phyloP scores from a whole-genome alignment of 2,113 vertebrate genomes.

The Vulpes lagopus region DNA sequence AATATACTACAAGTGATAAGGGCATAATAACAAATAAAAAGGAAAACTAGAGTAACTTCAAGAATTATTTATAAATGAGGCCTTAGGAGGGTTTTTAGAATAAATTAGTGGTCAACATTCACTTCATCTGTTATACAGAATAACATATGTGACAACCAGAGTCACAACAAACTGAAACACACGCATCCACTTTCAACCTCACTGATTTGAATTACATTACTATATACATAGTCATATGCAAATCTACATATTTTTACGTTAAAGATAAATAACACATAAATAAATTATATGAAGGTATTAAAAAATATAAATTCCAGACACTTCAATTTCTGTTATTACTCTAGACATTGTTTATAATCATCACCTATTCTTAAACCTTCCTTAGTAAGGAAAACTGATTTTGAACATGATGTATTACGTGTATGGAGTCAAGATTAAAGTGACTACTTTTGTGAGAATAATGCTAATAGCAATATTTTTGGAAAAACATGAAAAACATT shows the following conservation, averaged over 20 bases:
- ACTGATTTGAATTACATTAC: not conserved
- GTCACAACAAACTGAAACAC: not conserved
- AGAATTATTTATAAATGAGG: not conserved
- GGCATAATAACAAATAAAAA: not conserved
- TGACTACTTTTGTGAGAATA: slow-evolving; percentile 37
- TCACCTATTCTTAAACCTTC: not conserved
- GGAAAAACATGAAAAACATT: not conserved
- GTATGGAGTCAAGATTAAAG: not conserved
- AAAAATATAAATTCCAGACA: not conserved
- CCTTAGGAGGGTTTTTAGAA: not conserved
- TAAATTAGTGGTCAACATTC: not conserved
- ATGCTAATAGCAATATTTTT: slow-evolving; percentile 52
- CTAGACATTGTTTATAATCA: not conserved
- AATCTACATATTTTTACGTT: not conserved
- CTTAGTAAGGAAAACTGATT: not conserved
- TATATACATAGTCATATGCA: not conserved
- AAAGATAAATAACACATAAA: not conserved
- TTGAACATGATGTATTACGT: not conserved
- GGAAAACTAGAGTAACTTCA: not conserved
- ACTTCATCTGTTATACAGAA: not conserved
- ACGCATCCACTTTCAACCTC: not conserved
- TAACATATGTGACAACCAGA: not conserved
- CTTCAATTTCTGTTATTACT: not conserved
- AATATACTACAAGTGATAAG: not conserved
- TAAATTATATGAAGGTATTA: not conserved